Conservation (phyloP, 1,140 invertebrate species). For the Drosophila insularis region DNA sequence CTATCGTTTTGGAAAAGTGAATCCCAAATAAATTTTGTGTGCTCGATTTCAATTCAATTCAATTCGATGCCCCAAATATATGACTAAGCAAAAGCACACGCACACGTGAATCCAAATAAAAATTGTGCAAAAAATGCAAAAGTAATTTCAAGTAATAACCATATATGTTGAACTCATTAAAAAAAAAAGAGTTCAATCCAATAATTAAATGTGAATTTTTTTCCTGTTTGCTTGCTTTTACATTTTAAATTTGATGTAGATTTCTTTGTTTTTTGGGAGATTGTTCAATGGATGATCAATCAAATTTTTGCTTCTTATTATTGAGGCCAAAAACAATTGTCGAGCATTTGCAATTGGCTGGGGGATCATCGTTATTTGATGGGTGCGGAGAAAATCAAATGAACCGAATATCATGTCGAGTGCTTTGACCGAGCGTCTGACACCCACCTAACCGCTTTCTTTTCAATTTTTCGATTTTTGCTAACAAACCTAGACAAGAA, state of each 20-base stretch:
- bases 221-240: slow-evolving; percentile 25
- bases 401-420: slow-evolving; percentile 43
- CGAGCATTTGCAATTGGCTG: slow-evolving; percentile 13
- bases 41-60: background rate
- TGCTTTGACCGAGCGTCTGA: slow-evolving; percentile 63
- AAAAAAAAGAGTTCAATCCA: slow-evolving; percentile 33
- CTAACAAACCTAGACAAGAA: slow-evolving; percentile 7
- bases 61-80: background rate
- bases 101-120: slow-evolving; percentile 1
- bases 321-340: slow-evolving; percentile 53
- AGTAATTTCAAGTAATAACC: slow-evolving; percentile 31
- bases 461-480: slow-evolving; percentile 45
- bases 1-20: background rate
- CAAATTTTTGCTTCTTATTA: slow-evolving; percentile 46
- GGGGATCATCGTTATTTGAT: slow-evolving; percentile 8
- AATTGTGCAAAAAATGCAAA: slow-evolving; percentile 32
- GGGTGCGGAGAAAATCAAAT: slow-evolving; percentile 37
- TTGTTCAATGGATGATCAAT: slow-evolving; percentile 54
- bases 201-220: slow-evolving; percentile 11
- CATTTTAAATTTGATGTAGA: slow-evolving; percentile 41
- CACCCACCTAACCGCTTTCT: slow-evolving; percentile 67
- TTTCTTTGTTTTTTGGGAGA: slow-evolving; percentile 6
- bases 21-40: background rate
- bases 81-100: slow-evolving; percentile 4
- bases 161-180: slow-evolving; percentile 58